These are phyloP conservation scores for Philotrypesis tridentata DNA, from an alignment of 1,140 invertebrate genomes.

Conservation along the genomic window DNA sequence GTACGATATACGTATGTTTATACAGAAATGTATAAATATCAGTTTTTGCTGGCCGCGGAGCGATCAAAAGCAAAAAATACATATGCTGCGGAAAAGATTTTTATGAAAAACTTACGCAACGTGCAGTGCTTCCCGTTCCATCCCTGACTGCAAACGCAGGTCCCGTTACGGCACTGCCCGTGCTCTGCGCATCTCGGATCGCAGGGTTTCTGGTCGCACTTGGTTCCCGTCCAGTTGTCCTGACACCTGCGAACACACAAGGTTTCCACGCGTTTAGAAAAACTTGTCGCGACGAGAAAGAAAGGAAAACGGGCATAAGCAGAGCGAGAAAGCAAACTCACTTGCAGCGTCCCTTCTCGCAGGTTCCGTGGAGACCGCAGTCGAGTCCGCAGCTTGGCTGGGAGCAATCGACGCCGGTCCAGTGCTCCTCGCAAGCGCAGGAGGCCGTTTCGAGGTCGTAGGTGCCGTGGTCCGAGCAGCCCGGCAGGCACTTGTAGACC, in stretches of 20 bases:
- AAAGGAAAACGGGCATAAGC: background rate
- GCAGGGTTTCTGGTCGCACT: conserved; percentile 92
- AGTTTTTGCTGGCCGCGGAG: too few species aligned
- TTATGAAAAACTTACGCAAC: conserved; percentile 92
- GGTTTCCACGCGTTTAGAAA: background rate
- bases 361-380: conserved; percentile 92
- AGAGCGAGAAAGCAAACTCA: too few species aligned
- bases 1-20: too few species aligned
- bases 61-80: too few species aligned
- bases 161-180: conserved; percentile 97
- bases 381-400: conserved; percentile 93
- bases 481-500: conserved; percentile 90
- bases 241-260: conserved; percentile 81
- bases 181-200: conserved; percentile 94
- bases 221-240: conserved; percentile 91
- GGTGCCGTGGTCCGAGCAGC: conserved; percentile 91
- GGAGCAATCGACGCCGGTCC: conserved; percentile 92
- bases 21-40: too few species aligned
- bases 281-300: background rate
- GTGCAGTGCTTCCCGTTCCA: conserved; percentile 98
- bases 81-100: too few species aligned
- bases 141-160: conserved; percentile 95
- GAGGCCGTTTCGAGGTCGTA: conserved; percentile 90
- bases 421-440: conserved; percentile 91
- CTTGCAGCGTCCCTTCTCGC: conserved; percentile 90